Conservation (phyloP, 2,113 vertebrate species). For the Calidris pygmaea region DNA sequence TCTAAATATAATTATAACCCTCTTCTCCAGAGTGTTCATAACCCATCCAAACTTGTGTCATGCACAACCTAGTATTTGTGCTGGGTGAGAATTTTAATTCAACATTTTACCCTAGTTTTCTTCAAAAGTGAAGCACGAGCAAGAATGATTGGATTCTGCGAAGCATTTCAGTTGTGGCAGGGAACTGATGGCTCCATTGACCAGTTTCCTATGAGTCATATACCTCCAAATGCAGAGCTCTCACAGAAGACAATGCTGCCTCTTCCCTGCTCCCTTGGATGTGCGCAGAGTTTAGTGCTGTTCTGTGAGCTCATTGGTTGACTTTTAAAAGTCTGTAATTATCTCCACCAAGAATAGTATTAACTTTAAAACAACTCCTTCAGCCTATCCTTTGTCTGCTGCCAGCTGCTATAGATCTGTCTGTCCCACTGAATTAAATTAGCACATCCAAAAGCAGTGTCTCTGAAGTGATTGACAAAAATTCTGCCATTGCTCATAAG, state of each 20-base stretch:
- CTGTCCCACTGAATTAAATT: slow-evolving; percentile 31
- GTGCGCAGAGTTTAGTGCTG: accelerated
- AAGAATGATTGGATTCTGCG: neutral
- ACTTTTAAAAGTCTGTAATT: slow-evolving; percentile 37
- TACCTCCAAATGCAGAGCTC: neutral
- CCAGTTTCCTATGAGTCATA: neutral
- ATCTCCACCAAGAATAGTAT: slow-evolving; percentile 30
- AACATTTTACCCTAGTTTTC: neutral
- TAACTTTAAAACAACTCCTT: slow-evolving; percentile 49
- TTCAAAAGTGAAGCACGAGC: neutral
- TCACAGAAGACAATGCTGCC: neutral
- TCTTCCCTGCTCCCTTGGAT: neutral
- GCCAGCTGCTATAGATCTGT: slow-evolving; percentile 48
- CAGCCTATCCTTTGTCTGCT: slow-evolving; percentile 32
- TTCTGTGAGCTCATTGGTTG: neutral
- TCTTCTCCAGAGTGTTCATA: neutral
- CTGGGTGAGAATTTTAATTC: neutral
- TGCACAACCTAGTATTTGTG: neutral
- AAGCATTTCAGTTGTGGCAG: neutral
- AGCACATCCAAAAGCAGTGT: neutral
- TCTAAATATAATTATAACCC: neutral
- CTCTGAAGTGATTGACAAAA: slow-evolving; percentile 36
- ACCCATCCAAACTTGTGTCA: neutral
- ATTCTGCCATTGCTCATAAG: neutral
- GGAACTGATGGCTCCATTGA: neutral